Conservation (phyloP, 64 coral and sea anemone species). For the Montipora efflorescens region DNA sequence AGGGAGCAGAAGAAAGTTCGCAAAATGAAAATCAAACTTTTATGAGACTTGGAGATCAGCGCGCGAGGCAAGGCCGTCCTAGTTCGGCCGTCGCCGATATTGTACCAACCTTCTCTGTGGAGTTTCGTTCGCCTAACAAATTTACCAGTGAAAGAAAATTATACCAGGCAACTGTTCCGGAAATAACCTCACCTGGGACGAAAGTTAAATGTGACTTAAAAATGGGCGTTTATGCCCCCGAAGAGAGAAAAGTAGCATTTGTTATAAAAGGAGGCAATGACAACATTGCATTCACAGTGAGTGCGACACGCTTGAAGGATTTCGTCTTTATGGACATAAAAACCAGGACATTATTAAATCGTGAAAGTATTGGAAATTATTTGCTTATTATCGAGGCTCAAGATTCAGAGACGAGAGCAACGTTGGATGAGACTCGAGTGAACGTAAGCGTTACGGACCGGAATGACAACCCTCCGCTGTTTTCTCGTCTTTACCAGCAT, state of each 20-base stretch:
- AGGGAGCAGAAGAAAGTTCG: slow-evolving; percentile 1
- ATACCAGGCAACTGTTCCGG: slow-evolving; percentile 84
- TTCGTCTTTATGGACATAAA: slow-evolving; percentile 90
- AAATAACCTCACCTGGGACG: slow-evolving; percentile 61
- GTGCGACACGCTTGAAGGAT: slow-evolving; percentile 69
- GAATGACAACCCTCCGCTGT: slow-evolving; percentile 86
- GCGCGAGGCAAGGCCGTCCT: slow-evolving; percentile 63
- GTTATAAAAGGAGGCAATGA: slow-evolving; percentile 72
- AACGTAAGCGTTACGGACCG: slow-evolving; percentile 78
- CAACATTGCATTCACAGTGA: slow-evolving; percentile 56
- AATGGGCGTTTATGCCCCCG: slow-evolving; percentile 90
- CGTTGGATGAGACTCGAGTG: slow-evolving; percentile 79
- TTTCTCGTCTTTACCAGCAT: slow-evolving; percentile 50
- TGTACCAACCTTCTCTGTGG: slow-evolving; percentile 80
- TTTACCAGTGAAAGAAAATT: slow-evolving; percentile 90
- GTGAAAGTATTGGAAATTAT: slow-evolving; percentile 67
- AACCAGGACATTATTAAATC: slow-evolving; percentile 70
- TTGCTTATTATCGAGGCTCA: slow-evolving; percentile 68
- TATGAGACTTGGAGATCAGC: slow-evolving; percentile 49
- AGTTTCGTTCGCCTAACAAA: slow-evolving; percentile 83
- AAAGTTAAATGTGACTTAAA: slow-evolving; percentile 86
- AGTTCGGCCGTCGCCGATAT: slow-evolving; percentile 71
- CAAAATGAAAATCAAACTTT: slow-evolving; percentile 51
- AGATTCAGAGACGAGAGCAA: slow-evolving; percentile 62
- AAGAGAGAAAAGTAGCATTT: slow-evolving; percentile 57